These are phyloP conservation scores for Drosophila melanogaster DNA, from an alignment of 1,140 invertebrate species.

Conservation along the genomic window Release_6_plus_ISO1_MT NT_033779.5:15365501-15366000, in stretches of 20 bases:
- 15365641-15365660: conserved; percentile 68
- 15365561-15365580: conserved; percentile 40
- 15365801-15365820: conserved; percentile 54
- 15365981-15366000: background rate
- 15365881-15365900: conserved; percentile 38
- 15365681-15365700: conserved; percentile 70
- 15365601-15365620: conserved; percentile 77
- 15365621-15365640: conserved; percentile 81
- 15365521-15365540: conserved; percentile 36
- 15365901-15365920: background rate
- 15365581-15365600: conserved; percentile 72
- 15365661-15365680: conserved; percentile 16
- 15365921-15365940: background rate
- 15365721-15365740: conserved; percentile 80
- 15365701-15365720: conserved; percentile 63
- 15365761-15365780: conserved; percentile 68
- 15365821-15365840: conserved; percentile 36
- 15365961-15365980: background rate
- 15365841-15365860: conserved; percentile 46
- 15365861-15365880: conserved; percentile 46
- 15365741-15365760: conserved; percentile 79
- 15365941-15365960: background rate
- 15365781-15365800: conserved; percentile 46
- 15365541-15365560: conserved; percentile 34
- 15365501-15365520: conserved; percentile 39